Evolutionary conservation across 2,113 vertebrate genomes (phyloP).

Genomic region (Dascyllus trimaculatus): DNA sequence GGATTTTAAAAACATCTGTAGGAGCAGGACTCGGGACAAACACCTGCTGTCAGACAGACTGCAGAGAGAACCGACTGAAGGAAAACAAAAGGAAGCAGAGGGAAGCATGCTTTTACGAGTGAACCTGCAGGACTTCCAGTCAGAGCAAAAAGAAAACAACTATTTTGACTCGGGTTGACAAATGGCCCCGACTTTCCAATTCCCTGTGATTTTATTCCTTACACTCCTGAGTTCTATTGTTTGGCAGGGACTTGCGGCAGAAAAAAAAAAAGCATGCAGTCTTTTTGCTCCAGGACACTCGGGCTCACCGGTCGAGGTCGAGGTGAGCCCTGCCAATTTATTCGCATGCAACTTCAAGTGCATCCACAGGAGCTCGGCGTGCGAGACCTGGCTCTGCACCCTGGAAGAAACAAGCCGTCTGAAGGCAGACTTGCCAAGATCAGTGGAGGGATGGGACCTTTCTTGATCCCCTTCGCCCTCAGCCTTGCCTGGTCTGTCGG

Average conservation of each 20-base stretch:
- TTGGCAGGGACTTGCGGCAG: constrained; percentile 9
- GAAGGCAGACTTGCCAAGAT: constrained; percentile 47
- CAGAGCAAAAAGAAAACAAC: constrained; percentile 46
- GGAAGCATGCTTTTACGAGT: constrained; percentile 17
- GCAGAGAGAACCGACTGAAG: constrained; percentile 9
- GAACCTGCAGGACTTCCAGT: constrained; percentile 63
- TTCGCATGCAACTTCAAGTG: constrained; percentile 21
- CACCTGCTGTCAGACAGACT: constrained; percentile 43
- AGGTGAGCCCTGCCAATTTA: constrained; percentile 11
- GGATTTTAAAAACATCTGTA: constrained; percentile 23
- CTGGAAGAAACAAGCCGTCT: constrained; percentile 6
- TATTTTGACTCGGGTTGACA: constrained; percentile 62
- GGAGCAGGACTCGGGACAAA: constrained; percentile 22
- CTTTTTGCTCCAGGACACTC: constrained; percentile 26
- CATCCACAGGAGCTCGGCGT: constrained; percentile 27
- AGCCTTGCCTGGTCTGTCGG: constrained; percentile 5
- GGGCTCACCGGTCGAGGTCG: constrained; percentile 21
- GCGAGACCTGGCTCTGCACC: not conserved
- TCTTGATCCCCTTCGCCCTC: constrained; percentile 14
- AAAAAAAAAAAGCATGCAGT: not conserved
- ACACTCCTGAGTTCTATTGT: constrained; percentile 42
- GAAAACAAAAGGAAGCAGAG: constrained; percentile 51
- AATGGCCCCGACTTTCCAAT: constrained; percentile 59
- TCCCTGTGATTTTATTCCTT: constrained; percentile 45
- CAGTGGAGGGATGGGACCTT: constrained; percentile 14